Percentiles rank a stretch among this genome's conserved stretches.
phyloP scores from a whole-genome alignment of 2,797 vertebrate genomes.

The Argentina silus region DNA sequence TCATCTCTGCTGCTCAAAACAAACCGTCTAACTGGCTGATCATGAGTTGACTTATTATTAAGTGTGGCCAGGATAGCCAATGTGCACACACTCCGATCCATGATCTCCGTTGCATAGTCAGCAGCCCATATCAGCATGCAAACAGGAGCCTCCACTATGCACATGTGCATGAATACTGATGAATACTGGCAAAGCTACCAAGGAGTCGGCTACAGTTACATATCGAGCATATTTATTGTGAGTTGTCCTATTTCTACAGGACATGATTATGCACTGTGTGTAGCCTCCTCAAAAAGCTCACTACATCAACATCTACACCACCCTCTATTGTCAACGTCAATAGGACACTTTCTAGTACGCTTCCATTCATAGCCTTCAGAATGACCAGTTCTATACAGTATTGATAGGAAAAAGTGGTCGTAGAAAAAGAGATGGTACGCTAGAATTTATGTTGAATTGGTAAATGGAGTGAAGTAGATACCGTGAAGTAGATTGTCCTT shows the following conservation, averaged over 20 bases:
- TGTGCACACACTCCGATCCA: background rate
- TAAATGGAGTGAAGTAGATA: constrained; percentile 24
- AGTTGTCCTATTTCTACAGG: no score
- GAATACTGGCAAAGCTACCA: background rate
- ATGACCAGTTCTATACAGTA: no score
- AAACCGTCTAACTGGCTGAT: background rate
- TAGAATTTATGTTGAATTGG: constrained; percentile 40
- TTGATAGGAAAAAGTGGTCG: no score
- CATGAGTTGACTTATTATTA: background rate
- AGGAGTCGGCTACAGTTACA: background rate
- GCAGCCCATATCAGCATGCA: background rate
- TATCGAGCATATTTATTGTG: background rate
- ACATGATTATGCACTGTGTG: no score
- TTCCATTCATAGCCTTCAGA: no score
- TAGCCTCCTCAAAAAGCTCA: no score
- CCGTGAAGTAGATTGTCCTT: background rate
- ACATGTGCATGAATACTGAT: background rate
- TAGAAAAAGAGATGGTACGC: background rate
- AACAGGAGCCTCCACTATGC: background rate
- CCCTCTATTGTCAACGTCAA: no score
- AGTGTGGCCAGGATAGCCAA: background rate
- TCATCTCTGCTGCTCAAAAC: background rate
- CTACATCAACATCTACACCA: background rate
- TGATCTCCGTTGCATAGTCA: background rate
- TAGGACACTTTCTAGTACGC: no score